A percentile compares a stretch with the other conserved stretches of the same genome.
These are phyloP conservation scores for Drosophila micromelanica DNA, from an alignment of 1,140 invertebrate species.

Conservation along the genomic window DNA sequence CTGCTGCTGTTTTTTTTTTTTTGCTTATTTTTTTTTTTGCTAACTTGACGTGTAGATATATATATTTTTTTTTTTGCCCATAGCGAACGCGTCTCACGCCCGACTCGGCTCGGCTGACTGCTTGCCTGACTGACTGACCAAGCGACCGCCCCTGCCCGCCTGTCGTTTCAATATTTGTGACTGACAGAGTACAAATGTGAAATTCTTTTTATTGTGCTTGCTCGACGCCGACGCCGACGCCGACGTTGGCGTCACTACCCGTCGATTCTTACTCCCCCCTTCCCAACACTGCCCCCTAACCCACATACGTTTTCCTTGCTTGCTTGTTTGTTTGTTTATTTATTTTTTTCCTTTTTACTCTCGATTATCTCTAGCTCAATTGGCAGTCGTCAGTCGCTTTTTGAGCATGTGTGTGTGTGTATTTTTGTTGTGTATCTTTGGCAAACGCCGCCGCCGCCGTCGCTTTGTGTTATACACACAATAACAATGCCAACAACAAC, in stretches of 20 bases:
- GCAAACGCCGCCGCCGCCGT: conserved; percentile 28
- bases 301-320: conserved; percentile 10
- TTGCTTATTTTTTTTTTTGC: conserved; percentile 51
- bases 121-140: conserved; percentile 4
- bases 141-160: conserved; percentile 5
- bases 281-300: not conserved
- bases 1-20: conserved; percentile 36
- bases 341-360: conserved; percentile 52
- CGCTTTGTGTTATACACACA: conserved; percentile 39
- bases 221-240: conserved; percentile 14
- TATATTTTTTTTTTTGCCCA: conserved; percentile 44
- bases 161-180: conserved; percentile 74
- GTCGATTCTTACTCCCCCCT: conserved; percentile 1
- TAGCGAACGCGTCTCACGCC: conserved; percentile 32
- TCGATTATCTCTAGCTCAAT: conserved; percentile 81
- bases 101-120: conserved; percentile 2
- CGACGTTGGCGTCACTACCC: conserved; percentile 61
- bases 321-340: conserved; percentile 17
- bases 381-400: conserved; percentile 57
- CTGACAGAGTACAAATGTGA: conserved; percentile 78
- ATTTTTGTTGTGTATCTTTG: conserved; percentile 48
- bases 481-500: conserved; percentile 1
- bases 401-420: conserved; percentile 23
- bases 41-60: conserved; percentile 47
- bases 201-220: conserved; percentile 75